Conservation (phyloP, 2,113 vertebrate genomes). For the Pseudonaja textilis region DNA sequence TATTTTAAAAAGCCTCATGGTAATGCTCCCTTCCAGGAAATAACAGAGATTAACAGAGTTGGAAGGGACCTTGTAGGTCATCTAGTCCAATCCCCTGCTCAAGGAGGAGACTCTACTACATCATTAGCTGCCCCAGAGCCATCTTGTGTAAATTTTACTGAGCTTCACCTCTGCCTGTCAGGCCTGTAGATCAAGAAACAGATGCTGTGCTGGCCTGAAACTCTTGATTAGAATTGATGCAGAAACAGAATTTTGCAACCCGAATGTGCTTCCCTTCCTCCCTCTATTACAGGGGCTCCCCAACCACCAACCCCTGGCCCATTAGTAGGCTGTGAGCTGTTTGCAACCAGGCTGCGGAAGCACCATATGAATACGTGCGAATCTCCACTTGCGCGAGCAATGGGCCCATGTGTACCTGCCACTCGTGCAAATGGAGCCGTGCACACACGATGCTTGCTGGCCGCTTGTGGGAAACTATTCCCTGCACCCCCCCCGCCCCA, state of each 20-base stretch:
- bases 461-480: too few relatives aligned
- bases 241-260: not conserved
- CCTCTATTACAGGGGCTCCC: not conserved
- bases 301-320: fast-evolving
- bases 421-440: too few relatives aligned
- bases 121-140: not conserved
- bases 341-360: too few relatives aligned
- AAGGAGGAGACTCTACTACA: too few relatives aligned
- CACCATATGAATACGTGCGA: too few relatives aligned
- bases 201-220: not conserved
- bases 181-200: not conserved
- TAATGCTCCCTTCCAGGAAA: not conserved
- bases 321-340: too few relatives aligned
- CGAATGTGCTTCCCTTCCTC: not conserved
- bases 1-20: not conserved
- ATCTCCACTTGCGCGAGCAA: too few relatives aligned
- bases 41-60: not conserved
- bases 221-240: not conserved
- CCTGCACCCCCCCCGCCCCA: too few relatives aligned
- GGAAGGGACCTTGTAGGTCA: too few relatives aligned
- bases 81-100: too few relatives aligned
- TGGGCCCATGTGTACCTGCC: fast-evolving
- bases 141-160: not conserved
- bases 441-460: too few relatives aligned
- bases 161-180: not conserved